Percentiles rank a stretch among this genome's conserved stretches.
Evolutionary conservation across 2,113 vertebrate species (phyloP).

Genomic region (Pelusios castaneus): DNA sequence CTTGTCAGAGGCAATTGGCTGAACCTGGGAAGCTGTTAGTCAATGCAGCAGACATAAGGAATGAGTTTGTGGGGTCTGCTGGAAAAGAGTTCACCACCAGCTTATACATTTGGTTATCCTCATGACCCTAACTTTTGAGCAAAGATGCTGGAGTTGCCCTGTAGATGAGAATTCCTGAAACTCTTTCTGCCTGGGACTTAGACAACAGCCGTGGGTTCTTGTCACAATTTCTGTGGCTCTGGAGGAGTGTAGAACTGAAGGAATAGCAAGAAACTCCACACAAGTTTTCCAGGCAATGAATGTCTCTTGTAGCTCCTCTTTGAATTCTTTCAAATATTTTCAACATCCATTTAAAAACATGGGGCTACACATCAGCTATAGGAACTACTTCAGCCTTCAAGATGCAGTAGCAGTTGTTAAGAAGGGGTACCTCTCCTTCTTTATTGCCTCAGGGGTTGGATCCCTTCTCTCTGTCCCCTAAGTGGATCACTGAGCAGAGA

Average conservation of each 20-base stretch:
- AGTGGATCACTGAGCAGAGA: background rate
- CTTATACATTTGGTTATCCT: background rate
- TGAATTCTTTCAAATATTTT: background rate
- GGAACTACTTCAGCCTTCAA: background rate
- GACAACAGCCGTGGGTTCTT: background rate
- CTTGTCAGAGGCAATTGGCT: background rate
- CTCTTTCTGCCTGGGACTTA: rapidly evolving
- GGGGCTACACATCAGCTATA: background rate
- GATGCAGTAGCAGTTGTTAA: background rate
- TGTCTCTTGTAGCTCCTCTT: background rate
- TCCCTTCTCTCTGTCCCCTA: background rate
- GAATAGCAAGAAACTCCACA: background rate
- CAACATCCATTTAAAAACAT: background rate
- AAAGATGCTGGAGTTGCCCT: background rate
- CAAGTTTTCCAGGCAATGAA: background rate
- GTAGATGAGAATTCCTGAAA: background rate
- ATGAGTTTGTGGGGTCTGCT: background rate
- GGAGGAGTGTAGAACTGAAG: background rate
- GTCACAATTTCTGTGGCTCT: background rate
- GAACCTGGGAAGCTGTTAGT: background rate
- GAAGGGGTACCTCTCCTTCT: background rate
- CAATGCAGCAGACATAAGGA: background rate
- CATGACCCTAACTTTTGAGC: rapidly evolving
- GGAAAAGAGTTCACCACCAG: background rate
- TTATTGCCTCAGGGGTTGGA: background rate